Percentiles rank a stretch among this genome's conserved stretches.
These are phyloP conservation scores for Sus cebifrons DNA, from an alignment of 2,797 vertebrate species.

Conservation along the genomic window DNA sequence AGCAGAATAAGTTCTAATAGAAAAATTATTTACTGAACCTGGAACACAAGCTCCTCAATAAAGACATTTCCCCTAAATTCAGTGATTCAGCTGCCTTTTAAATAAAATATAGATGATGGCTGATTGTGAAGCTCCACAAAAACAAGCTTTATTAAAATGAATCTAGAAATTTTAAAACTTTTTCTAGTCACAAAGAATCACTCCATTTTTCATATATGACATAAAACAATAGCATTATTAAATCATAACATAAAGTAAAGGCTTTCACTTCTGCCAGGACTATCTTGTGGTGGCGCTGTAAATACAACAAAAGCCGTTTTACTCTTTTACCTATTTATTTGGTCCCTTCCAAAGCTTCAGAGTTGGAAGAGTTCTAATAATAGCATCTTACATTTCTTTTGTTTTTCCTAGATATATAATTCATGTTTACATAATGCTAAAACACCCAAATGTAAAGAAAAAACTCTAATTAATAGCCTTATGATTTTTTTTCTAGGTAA, in stretches of 20 bases:
- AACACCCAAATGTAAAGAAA: neutral
- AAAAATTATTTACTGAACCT: slow-evolving; percentile 18
- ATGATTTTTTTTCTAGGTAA: neutral
- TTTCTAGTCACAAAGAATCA: slow-evolving; percentile 29
- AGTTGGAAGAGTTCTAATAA: slow-evolving; percentile 42
- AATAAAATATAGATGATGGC: slow-evolving; percentile 55
- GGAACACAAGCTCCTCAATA: slow-evolving; percentile 23
- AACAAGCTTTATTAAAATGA: slow-evolving; percentile 39
- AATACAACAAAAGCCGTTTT: neutral
- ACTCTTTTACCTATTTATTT: neutral
- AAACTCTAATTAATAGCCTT: slow-evolving; percentile 8
- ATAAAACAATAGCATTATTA: neutral
- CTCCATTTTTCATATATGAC: neutral
- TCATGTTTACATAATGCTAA: slow-evolving; percentile 1
- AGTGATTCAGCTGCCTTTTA: slow-evolving; percentile 8
- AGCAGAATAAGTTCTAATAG: slow-evolving; percentile 25
- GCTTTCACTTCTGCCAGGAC: neutral
- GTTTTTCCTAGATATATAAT: neutral
- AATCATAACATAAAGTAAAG: neutral
- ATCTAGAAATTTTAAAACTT: slow-evolving; percentile 7
- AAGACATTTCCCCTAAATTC: neutral
- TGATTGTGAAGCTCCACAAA: neutral
- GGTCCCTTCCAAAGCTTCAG: slow-evolving; percentile 40
- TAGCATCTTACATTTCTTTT: slow-evolving; percentile 35
- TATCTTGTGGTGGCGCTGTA: neutral